phyloP scores from a whole-genome alignment of 1,140 invertebrate genomes.

The Sitobion miscanthi region DNA sequence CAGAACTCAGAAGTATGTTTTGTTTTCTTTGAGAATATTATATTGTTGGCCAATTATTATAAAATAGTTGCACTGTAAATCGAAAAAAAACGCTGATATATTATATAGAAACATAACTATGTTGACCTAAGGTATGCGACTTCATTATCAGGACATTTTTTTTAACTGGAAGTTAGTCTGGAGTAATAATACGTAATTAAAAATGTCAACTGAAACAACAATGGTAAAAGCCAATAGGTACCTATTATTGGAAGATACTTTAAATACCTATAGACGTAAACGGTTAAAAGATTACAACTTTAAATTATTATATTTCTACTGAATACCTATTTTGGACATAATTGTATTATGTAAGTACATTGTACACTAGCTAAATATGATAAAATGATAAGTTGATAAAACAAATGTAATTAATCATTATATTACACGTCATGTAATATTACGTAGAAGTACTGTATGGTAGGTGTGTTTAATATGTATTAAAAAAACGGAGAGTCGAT shows the following conservation, averaged over 20 bases:
- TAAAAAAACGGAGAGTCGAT: background rate
- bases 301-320: background rate
- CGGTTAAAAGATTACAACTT: background rate
- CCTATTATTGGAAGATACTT: no score
- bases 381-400: background rate
- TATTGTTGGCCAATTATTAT: background rate
- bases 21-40: background rate
- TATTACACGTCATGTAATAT: background rate
- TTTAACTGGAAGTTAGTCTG: no score
- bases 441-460: background rate
- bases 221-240: no score
- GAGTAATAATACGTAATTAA: no score
- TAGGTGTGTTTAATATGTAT: background rate
- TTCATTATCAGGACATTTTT: no score
- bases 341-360: no score
- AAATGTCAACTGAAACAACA: no score
- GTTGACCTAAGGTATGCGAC: no score
- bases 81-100: background rate
- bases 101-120: background rate
- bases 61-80: constrained; percentile 10
- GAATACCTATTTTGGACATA: background rate
- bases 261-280: no score
- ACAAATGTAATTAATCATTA: background rate
- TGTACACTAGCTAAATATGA: background rate
- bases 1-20: background rate